phyloP scores from a whole-genome alignment of 2,797 vertebrate species.

The Silurus lanzhouensis region DNA sequence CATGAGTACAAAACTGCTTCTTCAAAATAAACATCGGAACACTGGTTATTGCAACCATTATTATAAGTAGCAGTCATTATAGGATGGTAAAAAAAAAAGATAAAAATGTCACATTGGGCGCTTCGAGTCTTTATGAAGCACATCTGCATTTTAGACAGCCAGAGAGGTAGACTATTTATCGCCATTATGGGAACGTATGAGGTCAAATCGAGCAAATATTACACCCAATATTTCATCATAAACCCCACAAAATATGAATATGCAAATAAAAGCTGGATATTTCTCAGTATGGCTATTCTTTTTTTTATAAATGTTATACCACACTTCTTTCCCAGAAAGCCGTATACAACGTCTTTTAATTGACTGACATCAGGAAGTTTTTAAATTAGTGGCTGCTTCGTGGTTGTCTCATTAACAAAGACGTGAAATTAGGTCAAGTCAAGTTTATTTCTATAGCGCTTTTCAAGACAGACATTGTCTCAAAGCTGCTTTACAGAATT shows the following conservation, averaged over 20 bases:
- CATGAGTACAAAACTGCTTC: neutral
- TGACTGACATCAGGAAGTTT: conserved; percentile 31
- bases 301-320: neutral
- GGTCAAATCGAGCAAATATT: neutral
- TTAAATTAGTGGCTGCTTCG: conserved; percentile 38
- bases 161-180: too few relatives aligned
- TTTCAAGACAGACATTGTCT: too few relatives aligned
- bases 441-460: too few relatives aligned
- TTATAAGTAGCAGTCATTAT: neutral
- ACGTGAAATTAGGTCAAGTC: conserved; percentile 10
- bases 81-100: neutral
- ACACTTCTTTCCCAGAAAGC: neutral
- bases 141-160: neutral
- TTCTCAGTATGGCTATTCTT: neutral
- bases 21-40: neutral
- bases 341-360: conserved; percentile 21
- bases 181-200: neutral
- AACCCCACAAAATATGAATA: neutral
- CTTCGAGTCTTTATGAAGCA: neutral
- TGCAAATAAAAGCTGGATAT: neutral
- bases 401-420: conserved; percentile 39
- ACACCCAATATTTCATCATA: neutral
- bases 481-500: too few relatives aligned
- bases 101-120: neutral
- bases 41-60: neutral